phyloP scores from a whole-genome alignment of 2,113 vertebrate genomes.

The Tylochromis polylepis region DNA sequence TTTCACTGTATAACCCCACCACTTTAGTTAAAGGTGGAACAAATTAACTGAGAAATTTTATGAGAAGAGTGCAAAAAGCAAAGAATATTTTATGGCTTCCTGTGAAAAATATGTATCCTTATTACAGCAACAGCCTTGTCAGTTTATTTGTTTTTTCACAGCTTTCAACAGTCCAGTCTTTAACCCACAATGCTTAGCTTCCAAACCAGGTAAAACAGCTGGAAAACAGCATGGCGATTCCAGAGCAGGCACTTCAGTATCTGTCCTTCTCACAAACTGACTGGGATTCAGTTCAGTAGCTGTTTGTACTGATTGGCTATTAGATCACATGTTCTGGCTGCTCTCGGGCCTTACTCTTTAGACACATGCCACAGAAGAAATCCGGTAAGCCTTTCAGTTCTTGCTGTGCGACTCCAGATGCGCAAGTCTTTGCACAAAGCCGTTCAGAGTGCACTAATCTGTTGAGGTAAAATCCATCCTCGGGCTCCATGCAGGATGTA shows the following conservation, averaged over 20 bases:
- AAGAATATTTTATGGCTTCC: constrained; percentile 64
- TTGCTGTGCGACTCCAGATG: neutral
- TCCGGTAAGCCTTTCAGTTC: neutral
- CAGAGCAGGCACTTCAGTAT: constrained; percentile 66
- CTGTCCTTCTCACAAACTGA: constrained; percentile 9
- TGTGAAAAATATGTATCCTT: constrained; percentile 31
- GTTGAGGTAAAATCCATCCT: neutral
- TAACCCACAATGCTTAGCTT: constrained; percentile 15
- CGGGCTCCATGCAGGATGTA: neutral
- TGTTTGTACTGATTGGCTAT: neutral
- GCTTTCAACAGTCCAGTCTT: constrained; percentile 33
- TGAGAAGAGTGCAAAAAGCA: constrained; percentile 61
- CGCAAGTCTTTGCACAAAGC: neutral
- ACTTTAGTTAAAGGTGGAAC: neutral
- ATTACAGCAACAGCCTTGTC: constrained; percentile 4
- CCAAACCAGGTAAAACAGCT: constrained; percentile 17
- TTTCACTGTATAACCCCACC: neutral
- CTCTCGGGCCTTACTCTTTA: neutral
- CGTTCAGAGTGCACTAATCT: neutral
- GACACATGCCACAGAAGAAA: neutral
- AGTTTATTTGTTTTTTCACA: constrained; percentile 25
- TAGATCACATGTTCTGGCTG: neutral
- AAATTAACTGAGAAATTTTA: neutral
- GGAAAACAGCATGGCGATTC: constrained; percentile 32
- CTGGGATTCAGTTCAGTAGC: constrained; percentile 11